Percentiles rank a stretch among this genome's conserved stretches.
These are phyloP conservation scores for Chouioia cunea DNA, from an alignment of 2,888 invertebrate genomes.

Conservation along the genomic window DNA sequence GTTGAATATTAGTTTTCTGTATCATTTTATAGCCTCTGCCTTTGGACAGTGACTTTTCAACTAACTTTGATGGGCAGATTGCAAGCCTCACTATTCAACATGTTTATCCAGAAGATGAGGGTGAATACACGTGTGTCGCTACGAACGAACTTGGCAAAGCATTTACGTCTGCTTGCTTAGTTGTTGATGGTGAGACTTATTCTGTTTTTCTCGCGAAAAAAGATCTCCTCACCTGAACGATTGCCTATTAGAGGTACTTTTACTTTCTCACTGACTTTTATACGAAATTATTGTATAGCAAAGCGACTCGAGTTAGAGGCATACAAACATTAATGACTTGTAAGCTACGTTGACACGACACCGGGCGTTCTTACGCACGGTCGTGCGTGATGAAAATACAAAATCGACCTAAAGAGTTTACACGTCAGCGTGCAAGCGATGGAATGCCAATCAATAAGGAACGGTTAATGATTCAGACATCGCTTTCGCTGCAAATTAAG, in stretches of 20 bases:
- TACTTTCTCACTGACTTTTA: neutral
- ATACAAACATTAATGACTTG: too few species aligned
- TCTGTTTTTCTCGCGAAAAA: too few species aligned
- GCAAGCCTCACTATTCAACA: conserved; percentile 81
- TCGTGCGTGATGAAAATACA: conserved; percentile 13
- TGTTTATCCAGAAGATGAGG: conserved; percentile 90
- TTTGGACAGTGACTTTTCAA: conserved; percentile 77
- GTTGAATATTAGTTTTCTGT: conserved; percentile 8
- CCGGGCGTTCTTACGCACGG: conserved; percentile 14
- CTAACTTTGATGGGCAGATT: conserved; percentile 78
- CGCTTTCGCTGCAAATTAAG: neutral
- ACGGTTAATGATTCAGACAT: conserved; percentile 18
- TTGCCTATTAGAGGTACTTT: neutral
- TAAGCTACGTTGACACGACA: too few species aligned
- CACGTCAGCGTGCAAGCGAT: conserved; percentile 27
- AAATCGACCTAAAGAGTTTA: neutral
- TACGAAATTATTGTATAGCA: neutral
- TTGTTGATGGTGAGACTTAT: conserved; percentile 80
- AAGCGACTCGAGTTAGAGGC: neutral
- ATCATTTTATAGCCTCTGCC: conserved; percentile 72
- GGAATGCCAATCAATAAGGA: conserved; percentile 31
- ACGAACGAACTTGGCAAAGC: conserved; percentile 86
- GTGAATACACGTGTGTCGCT: conserved; percentile 88
- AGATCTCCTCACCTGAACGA: too few species aligned
- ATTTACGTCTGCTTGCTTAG: conserved; percentile 84